Percentiles rank a stretch among this genome's conserved stretches.
These are phyloP conservation scores for Drosophila rhopaloa DNA, from an alignment of 1,140 invertebrate genomes.

Conservation along the genomic window DNA sequence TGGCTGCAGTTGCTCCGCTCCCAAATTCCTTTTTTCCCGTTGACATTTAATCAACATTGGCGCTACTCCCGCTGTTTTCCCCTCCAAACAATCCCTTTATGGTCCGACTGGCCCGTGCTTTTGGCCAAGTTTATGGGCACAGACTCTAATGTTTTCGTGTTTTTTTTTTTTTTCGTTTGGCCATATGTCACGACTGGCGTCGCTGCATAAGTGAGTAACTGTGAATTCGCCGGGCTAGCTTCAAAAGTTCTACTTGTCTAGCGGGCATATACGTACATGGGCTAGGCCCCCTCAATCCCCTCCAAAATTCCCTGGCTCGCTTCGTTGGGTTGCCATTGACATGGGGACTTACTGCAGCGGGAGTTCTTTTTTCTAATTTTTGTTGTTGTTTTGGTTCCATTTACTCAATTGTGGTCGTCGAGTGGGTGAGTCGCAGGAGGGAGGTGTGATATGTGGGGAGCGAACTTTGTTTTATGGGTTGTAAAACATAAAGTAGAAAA, in stretches of 20 bases:
- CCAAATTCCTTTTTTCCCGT: constrained; percentile 34
- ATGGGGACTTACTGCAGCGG: constrained; percentile 26
- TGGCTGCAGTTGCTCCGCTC: background rate
- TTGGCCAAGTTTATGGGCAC: constrained; percentile 51
- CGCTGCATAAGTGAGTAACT: constrained; percentile 46
- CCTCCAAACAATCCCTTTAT: constrained; percentile 27
- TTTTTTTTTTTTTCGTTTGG: background rate
- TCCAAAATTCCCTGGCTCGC: constrained; percentile 5
- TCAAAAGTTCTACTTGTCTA: constrained; percentile 41
- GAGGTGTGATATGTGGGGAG: constrained; percentile 10
- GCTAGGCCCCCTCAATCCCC: background rate
- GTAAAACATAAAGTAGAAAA: constrained; percentile 15
- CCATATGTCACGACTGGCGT: constrained; percentile 46
- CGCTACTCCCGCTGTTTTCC: constrained; percentile 12
- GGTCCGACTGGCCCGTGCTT: constrained; percentile 22
- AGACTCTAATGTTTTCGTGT: constrained; percentile 25
- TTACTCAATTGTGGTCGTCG: constrained; percentile 33
- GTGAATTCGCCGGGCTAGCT: constrained; percentile 38
- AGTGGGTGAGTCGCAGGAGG: constrained; percentile 24
- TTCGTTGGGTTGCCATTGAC: constrained; percentile 35
- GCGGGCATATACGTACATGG: background rate
- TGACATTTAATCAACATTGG: constrained; percentile 57
- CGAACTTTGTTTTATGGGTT: constrained; percentile 25
- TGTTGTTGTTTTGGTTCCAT: constrained; percentile 36
- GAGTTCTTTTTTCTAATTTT: constrained; percentile 20